Evolutionary conservation across 2,113 vertebrate species (phyloP), one percentile per base, ranked within the genome.

Genomic region (Nannospalax galili): DNA sequence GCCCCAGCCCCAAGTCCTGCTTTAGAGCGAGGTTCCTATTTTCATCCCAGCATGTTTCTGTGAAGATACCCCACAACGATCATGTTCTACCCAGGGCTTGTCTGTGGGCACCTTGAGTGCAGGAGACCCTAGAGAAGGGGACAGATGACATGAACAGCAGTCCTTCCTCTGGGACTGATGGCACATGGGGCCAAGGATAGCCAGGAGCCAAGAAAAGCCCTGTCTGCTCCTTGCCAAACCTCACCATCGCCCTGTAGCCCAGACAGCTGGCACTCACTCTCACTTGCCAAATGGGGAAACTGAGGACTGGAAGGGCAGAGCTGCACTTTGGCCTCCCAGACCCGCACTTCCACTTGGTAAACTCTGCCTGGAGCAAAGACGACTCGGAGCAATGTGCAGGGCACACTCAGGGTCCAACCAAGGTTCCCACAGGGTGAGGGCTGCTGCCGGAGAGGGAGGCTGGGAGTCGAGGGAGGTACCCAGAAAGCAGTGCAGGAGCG

Each of bases 311-410:
- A 30, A 32, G 80, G 72, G 10, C 16, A 3, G 6, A 45, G 32
- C 0, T 19, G 37, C 62, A 60, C 35, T 42, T 84, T 8, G 22
- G 9, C 28, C 35, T 65, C 35, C 85, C 24, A 20, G 72, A 72
- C n/a, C 22, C 30, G 10, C n/a, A 28, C 17, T 75, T 22, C 26
- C 19, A 24, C 30, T 67, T 15, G 10, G 70, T 0, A 2, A 3
- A 6, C 35, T 40, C 14, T 37, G 28, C 26, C 16, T 5, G 58
- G 35, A 75, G 17, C 20, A 10, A 48, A 67, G 67, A 40, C 17
- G 35, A n/a, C 17, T 3, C 4, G n/a, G 35, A 40, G n/a, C 65
- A 22, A 0, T 0, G 8, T 5, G 0, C 16, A 16, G 24, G 35
- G 22, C 30, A 12, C 32, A 12, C 52, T 32, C 37, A 35, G 64